Base-by-base conservation (phyloP, 2,888 invertebrate genomes). In the Tenthredo amoena region DNA sequence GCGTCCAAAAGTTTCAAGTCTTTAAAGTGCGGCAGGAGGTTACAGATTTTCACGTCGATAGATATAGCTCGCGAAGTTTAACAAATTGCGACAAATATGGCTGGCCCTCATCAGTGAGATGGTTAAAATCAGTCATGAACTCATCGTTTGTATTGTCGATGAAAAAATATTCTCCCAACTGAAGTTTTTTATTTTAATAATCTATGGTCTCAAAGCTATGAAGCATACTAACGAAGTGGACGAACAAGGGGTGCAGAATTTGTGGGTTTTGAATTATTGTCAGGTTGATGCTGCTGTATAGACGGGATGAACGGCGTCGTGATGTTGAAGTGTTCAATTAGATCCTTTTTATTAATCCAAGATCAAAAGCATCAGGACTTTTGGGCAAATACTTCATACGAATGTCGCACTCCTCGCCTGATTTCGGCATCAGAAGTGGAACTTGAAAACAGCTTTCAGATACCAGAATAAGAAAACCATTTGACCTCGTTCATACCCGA, bases 401-500 rank as follows among this genome's bases (percentile, higher is more conserved):
- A 81, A 58, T 81, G 21, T 81, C 62, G 55, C 55, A 79, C 79
- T 79, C 79, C 37, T 21, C 21, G 62, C 3, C 62, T 58, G 81
- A 81, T 81, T 79, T 81, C 40, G 58, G 62, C 58, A 50, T 62
- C 21, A 62, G 40, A 62, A 81, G 62, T 81, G 62, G 81, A 37
- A 81, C 40, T 81, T 62, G 81, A 81, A 62, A 81, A 40, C 81
- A 62, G 81, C 81, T 81, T 81, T 81, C 58, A 81, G 40, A 81
- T 81, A 81, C 62, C 21, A 81, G 50, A 81, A 81, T 58, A 62
- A 58, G 62, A 81, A 58, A 50, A 62, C n/a, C 40, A 62, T 62
- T 81, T 50, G 81, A 81, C 62, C 62, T 62, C 62, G 26, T 81
- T 81, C 58, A 40, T 81, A n/a, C 62, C 62, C 37, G 62, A 62